Evolutionary conservation across 2,797 vertebrate genomes (phyloP).

Genomic region (Kryptopterus vitreolus): DNA sequence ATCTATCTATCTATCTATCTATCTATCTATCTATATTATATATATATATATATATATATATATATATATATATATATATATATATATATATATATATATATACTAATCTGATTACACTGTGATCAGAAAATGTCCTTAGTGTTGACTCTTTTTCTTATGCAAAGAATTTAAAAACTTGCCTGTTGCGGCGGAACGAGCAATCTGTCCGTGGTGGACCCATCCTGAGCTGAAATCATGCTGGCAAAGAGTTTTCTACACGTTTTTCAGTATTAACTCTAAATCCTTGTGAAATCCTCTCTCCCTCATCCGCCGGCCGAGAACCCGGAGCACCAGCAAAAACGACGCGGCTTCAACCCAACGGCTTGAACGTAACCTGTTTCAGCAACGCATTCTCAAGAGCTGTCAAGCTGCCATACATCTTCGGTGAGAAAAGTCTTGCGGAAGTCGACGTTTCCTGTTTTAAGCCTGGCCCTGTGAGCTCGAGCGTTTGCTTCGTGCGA

Average conservation of each 20-base stretch:
- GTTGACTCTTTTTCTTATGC: background rate
- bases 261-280: background rate
- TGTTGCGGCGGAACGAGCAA: slow-evolving; percentile 67
- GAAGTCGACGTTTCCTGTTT: slow-evolving; percentile 78
- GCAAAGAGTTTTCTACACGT: background rate
- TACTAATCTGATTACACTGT: background rate
- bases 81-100: too few relatives aligned
- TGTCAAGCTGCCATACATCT: slow-evolving; percentile 34
- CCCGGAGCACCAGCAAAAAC: background rate
- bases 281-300: background rate
- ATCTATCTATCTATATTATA: too few relatives aligned
- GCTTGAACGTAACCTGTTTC: background rate
- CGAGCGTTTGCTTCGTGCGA: slow-evolving; percentile 54
- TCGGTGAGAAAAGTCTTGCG: slow-evolving; percentile 43
- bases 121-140: background rate
- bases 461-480: slow-evolving; percentile 66
- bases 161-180: slow-evolving; percentile 56
- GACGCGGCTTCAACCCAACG: background rate
- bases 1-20: too few relatives aligned
- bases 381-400: slow-evolving; percentile 1
- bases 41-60: too few relatives aligned
- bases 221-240: slow-evolving; percentile 63
- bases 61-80: too few relatives aligned
- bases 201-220: slow-evolving; percentile 53
- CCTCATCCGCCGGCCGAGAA: background rate